Evolutionary conservation across 2,888 invertebrate genomes (phyloP).

Genomic region (Caenorhabditis sulstoni): DNA sequence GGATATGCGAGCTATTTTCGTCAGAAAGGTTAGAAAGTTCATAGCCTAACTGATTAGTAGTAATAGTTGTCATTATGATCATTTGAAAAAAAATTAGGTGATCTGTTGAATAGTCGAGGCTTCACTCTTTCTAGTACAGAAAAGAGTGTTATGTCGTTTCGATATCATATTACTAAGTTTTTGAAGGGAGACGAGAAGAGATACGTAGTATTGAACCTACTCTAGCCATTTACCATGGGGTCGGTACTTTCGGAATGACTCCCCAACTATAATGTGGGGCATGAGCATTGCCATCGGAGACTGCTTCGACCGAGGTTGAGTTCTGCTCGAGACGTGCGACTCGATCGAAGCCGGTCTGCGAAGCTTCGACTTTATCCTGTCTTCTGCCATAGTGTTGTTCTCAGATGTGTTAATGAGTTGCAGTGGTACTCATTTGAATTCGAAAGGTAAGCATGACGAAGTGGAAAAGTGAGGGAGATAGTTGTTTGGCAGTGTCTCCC

Average conservation of each 20-base stretch:
- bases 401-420: too few species aligned
- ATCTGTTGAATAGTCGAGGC: slow-evolving; percentile 16
- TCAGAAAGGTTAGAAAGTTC: slow-evolving; percentile 17
- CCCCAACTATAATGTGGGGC: slow-evolving; percentile 48
- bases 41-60: slow-evolving; percentile 12
- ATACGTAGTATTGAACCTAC: too few species aligned
- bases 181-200: slow-evolving; percentile 5
- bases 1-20: slow-evolving; percentile 13
- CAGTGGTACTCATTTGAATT: too few species aligned
- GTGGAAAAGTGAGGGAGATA: slow-evolving; percentile 10
- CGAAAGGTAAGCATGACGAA: slow-evolving; percentile 36
- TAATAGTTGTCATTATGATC: background rate
- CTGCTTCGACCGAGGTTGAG: slow-evolving; percentile 6
- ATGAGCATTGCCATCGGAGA: slow-evolving; percentile 51
- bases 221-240: slow-evolving; percentile 34
- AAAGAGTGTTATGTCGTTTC: slow-evolving; percentile 46
- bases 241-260: slow-evolving; percentile 58
- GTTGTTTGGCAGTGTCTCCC: slow-evolving; percentile 33
- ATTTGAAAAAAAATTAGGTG: slow-evolving; percentile 8
- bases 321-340: slow-evolving; percentile 36
- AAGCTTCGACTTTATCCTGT: slow-evolving; percentile 50
- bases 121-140: slow-evolving; percentile 11
- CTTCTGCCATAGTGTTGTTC: slow-evolving; percentile 62
- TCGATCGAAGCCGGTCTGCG: slow-evolving; percentile 48
- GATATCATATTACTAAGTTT: slow-evolving; percentile 49